A percentile compares a stretch with the other conserved stretches of the same genome.
phyloP scores from a whole-genome alignment of 2,888 invertebrate genomes.

The Polymixis flavicincta region DNA sequence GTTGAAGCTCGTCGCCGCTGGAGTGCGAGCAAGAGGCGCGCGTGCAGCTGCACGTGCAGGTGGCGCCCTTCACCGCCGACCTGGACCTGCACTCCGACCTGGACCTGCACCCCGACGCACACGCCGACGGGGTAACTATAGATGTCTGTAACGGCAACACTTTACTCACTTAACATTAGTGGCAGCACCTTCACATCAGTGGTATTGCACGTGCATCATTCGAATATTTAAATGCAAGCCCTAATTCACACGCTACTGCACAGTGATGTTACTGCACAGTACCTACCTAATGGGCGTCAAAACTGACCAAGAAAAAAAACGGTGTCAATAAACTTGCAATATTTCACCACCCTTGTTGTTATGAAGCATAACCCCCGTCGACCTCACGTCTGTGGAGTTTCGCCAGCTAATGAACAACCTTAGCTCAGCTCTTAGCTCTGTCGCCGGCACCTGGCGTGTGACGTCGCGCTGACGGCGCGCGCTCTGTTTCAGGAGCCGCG shows the following conservation, averaged over 20 bases:
- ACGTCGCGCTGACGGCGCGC: no score
- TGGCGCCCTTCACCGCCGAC: constrained; percentile 75
- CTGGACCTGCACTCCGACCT: constrained; percentile 47
- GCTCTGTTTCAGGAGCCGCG: constrained; percentile 62
- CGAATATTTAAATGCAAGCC: no score
- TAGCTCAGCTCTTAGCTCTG: no score
- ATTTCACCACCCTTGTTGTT: background rate
- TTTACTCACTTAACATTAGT: background rate
- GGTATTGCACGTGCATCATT: no score
- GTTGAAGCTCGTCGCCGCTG: constrained; percentile 81
- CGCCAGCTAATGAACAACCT: background rate
- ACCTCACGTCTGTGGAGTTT: background rate
- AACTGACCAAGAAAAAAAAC: background rate
- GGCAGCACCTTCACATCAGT: no score
- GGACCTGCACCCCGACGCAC: constrained; percentile 35
- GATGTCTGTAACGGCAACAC: background rate
- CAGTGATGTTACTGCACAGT: background rate
- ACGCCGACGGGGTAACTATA: background rate
- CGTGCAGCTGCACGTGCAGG: constrained; percentile 32
- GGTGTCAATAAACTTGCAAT: background rate
- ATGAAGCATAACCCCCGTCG: background rate
- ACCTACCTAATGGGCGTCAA: background rate
- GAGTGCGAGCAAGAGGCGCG: constrained; percentile 54
- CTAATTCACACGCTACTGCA: no score
- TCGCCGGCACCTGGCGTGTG: no score